Evolutionary conservation across 2,888 invertebrate genomes (phyloP), one percentile per base, ranked within the genome.

Genomic region (Allygus modestus): DNA sequence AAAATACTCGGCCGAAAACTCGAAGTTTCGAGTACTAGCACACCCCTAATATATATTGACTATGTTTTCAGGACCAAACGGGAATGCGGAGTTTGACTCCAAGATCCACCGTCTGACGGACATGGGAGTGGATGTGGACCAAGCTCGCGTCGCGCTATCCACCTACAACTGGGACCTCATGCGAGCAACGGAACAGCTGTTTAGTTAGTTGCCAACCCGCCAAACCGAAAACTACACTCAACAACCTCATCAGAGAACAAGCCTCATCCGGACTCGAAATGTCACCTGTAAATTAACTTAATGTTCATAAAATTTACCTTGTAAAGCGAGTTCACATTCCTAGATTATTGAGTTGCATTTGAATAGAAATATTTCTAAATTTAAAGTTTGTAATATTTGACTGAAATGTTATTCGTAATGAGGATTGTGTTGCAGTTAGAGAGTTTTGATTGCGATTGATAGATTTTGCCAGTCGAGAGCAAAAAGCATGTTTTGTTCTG

Each of bases 51-150:
- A n/a, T n/a, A n/a, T n/a, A n/a, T n/a, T n/a, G n/a, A n/a, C n/a
- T n/a, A n/a, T 37, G 37, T 31, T 65, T 65, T 15, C 65, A 95
- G 96, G 96, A 85, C 95, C 96, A 75, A 93, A 94, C 88, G 92
- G 92, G 89, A 95, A 94, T 91, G 92, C 93, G 86, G 97, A 98
- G 88, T 96, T 96, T 92, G 95, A 97, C 91, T 93, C 94, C 87
- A 97, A 97, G 92, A 96, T 99, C 88, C 94, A 95, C 90, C 94
- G 96, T 89, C 93, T 99, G 88, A 93, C 94, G 89, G 98, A 97
- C 89, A 98, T 99, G 98, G 99, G 99, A 77, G 94, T 99, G 83
- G 96, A 96, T 88, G 97, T 96, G 90, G 95, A 97, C 89, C 94
- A 95, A 90, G 97, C 98, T 37, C 92, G 97, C 87, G 97, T 96